Base-by-base conservation (phyloP, 2,888 invertebrate genomes). In the Spialia ferax region DNA sequence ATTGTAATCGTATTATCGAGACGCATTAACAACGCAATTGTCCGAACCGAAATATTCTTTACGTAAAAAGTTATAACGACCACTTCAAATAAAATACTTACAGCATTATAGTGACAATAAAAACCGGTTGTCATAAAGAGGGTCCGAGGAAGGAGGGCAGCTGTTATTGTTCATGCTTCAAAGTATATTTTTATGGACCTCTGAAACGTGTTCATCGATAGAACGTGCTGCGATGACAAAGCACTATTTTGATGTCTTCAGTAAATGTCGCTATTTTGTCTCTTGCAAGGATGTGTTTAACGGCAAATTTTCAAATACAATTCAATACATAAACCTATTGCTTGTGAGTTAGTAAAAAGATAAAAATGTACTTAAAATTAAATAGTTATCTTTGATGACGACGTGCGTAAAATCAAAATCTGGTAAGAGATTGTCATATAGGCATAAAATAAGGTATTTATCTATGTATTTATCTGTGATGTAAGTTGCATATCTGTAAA, bases 151-250 rank as follows among this genome's bases (percentile, higher is more conserved):
- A 45, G 20, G 32, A 60, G 42, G 29, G 8, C 54, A 66, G 38
- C 26, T 57, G 59, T 22, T 29, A 66, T 52, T 60, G 26, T 60
- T 55, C 42, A 15, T 23, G 45, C 18, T 59, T 18, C 29, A 32
- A 11, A 57, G 35, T 35, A 59, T 65, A 59, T 60, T 66, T 66
- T 66, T 60, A 60, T 60, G 66, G 29, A 60, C 60, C 59, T 38
- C 38, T 65, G 38, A 52, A 59, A 59, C 42, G 65, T 65, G 65
- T n/a, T 50, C 15, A 22, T 8, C 54, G 60, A 60, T 60, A 52
- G 48, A 65, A 59, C 52, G 38, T 45, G 45, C 15, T 38, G 8
- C 59, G 35, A 57, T 50, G 61, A 61, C 61, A 61, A 48, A 45
- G 61, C 48, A 20, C 13, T 20, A 50, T 61, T 50, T 60, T 48